A percentile compares a stretch with the other conserved stretches of the same genome.
These are phyloP conservation scores for Tokudaia tokunoshimensis DNA, from an alignment of 2,797 vertebrate genomes.

Conservation along the genomic window DNA sequence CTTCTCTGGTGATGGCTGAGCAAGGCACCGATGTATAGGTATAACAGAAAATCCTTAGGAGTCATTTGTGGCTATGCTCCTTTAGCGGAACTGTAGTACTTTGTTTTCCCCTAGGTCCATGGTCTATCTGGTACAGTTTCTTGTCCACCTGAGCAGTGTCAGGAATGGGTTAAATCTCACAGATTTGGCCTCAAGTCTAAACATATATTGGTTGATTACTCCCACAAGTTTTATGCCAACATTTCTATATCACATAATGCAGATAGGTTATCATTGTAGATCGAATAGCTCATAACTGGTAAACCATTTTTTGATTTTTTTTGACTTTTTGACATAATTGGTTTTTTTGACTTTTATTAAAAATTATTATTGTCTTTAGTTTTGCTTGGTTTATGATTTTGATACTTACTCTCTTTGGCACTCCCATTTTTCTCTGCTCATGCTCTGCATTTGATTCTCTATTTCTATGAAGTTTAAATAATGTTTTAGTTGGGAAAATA, in stretches of 20 bases:
- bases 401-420: not conserved
- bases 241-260: too few species aligned
- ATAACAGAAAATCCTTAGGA: not conserved
- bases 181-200: too few species aligned
- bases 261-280: not conserved
- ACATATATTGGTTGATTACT: not conserved
- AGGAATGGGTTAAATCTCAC: not conserved
- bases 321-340: not conserved
- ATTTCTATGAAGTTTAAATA: slow-evolving; percentile 25
- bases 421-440: not conserved
- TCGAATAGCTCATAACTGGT: not conserved
- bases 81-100: not conserved
- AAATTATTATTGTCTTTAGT: not conserved
- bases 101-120: not conserved
- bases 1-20: not conserved
- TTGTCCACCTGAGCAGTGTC: not conserved
- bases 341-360: not conserved
- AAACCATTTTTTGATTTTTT: not conserved
- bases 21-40: not conserved
- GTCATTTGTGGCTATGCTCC: not conserved
- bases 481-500: not conserved
- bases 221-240: not conserved
- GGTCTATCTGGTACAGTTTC: not conserved
- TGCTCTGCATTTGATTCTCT: slow-evolving; percentile 16
- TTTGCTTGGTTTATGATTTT: not conserved